Evolutionary conservation across 2,113 vertebrate genomes (phyloP).

Genomic region (Vidua macroura): DNA sequence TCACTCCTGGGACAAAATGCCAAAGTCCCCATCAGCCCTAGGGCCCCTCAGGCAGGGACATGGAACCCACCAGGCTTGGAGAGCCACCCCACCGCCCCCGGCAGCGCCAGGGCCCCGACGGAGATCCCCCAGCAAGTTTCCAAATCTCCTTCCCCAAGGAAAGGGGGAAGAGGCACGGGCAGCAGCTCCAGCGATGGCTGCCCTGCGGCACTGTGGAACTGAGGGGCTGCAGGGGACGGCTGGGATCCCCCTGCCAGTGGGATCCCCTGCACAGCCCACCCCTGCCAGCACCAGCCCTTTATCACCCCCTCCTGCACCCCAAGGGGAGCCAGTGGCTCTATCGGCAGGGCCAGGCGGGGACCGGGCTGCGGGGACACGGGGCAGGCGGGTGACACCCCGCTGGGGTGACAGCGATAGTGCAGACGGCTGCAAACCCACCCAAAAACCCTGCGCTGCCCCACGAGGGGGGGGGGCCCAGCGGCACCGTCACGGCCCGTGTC

Average conservation of each 20-base stretch:
- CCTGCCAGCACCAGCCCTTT: not conserved
- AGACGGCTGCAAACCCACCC: not conserved
- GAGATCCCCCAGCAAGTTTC: not conserved
- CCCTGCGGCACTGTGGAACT: not conserved
- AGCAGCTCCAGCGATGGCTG: not conserved
- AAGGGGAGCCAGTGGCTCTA: not conserved
- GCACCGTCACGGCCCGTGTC: rapidly evolving
- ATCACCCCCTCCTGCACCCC: not conserved
- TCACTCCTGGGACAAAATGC: not conserved
- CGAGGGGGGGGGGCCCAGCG: too few relatives aligned
- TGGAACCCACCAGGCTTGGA: not conserved
- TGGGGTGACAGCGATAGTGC: not conserved
- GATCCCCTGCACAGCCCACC: not conserved
- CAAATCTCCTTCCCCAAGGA: not conserved
- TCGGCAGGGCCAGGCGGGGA: not conserved
- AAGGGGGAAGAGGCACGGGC: not conserved
- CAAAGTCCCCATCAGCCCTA: not conserved
- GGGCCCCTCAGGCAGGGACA: not conserved
- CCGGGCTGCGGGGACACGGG: rapidly evolving
- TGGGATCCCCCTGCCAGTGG: not conserved
- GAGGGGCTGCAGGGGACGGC: rapidly evolving
- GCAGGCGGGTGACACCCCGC: not conserved
- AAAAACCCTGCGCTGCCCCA: not conserved
- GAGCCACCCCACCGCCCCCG: not conserved
- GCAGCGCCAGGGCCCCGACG: not conserved